Base-by-base conservation (phyloP, 2,888 invertebrate genomes). In the Eumacrocentrus americanus region DNA sequence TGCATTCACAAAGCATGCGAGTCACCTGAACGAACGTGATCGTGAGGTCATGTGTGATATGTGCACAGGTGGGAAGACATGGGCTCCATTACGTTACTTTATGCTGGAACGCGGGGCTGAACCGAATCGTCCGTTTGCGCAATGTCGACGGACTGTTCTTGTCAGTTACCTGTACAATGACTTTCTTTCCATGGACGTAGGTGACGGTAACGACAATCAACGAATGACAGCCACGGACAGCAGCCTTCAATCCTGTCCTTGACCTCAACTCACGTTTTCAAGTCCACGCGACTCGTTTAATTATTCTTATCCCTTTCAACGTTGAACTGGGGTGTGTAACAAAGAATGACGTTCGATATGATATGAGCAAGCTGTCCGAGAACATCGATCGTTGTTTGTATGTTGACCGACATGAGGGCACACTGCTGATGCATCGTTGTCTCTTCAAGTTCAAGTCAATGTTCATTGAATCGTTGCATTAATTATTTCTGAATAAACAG, bases 1-100 rank as follows among this genome's bases (percentile, higher is more conserved):
- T 53, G 66, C 72, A 3, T 76, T 76, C 53, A 65, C 69, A 3
- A 61, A 63, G 42, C 64, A 72, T 65, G 65, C 69, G 5, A 61
- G 52, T 14, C 72, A 72, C 38, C 66, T 72, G 29, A 58, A 59
- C 25, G 69, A 69, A 22, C 55, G 59, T 16, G 71, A 70, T 18
- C 69, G 70, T 20, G 59, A 67, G 38, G 50, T 62, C 6, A 64
- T 74, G 38, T 61, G 64, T 42, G 48, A 62, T 12, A 67, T 67
- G 65, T 68, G 67, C 48, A 50, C 54, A 2, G 63, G 51, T 3
- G 46, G 40, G 11, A 67, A 61, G n/a, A 59, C 35, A 25, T 73
- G 74, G 71, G 64, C 68, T 38, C 70, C 70, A 23, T 60, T 76
- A 57, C 66, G 68, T 52, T 74, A 72, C 61, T 67, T 65, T 51